A percentile compares a stretch with the other conserved stretches of the same genome.
phyloP scores from a whole-genome alignment of 2,888 invertebrate species.

The Hemistola chrysoprasaria region DNA sequence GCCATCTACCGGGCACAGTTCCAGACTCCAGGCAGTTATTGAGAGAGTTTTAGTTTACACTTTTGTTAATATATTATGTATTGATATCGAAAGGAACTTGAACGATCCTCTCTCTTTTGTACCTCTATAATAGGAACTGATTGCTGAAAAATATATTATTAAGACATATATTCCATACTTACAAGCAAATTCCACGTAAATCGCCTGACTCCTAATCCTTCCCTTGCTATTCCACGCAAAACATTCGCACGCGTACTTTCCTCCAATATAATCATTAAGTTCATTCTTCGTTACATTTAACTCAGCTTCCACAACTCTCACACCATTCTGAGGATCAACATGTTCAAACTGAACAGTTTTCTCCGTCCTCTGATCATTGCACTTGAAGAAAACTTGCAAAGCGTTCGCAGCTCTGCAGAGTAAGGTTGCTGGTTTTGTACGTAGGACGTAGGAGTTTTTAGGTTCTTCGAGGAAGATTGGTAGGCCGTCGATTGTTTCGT shows the following conservation, averaged over 20 bases:
- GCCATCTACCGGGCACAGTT: too few relatives aligned
- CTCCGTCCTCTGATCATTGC: constrained; percentile 85
- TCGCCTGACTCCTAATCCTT: constrained; percentile 88
- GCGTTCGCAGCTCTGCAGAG: constrained; percentile 95
- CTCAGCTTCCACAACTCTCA: constrained; percentile 88
- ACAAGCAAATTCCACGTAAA: constrained; percentile 92
- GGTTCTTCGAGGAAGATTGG: constrained; percentile 95
- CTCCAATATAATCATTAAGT: constrained; percentile 92
- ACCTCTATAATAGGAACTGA: too few relatives aligned
- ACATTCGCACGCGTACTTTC: constrained; percentile 92
- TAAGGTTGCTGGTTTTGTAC: constrained; percentile 93
- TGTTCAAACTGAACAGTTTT: constrained; percentile 86
- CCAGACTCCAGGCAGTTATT: too few relatives aligned
- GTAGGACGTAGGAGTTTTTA: constrained; percentile 92
- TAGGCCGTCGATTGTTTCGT: constrained; percentile 85
- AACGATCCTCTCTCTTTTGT: too few relatives aligned
- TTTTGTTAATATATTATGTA: too few relatives aligned
- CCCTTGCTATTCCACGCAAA: constrained; percentile 92
- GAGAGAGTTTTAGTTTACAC: too few relatives aligned
- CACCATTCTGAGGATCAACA: constrained; percentile 90
- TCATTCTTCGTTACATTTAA: constrained; percentile 89
- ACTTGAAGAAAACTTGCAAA: constrained; percentile 90
- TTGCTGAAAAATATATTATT: too few relatives aligned
- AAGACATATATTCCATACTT: constrained; percentile 74
- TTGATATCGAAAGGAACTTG: too few relatives aligned